Base-by-base conservation (phyloP, 1,140 invertebrate genomes). In the Lucilia cuprina region DNA sequence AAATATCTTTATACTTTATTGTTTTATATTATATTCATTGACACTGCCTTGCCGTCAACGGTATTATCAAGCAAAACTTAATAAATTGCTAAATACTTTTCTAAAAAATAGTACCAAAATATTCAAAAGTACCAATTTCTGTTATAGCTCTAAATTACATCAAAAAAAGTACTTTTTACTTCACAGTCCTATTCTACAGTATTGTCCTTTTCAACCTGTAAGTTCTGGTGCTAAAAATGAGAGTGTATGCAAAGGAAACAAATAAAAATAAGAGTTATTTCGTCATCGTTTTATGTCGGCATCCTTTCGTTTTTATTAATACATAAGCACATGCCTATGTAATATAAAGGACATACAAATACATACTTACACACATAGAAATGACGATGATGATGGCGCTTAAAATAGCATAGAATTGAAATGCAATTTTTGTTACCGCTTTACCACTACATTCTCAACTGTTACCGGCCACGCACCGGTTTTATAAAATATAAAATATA, bases 391-490 rank as follows among this genome's bases (percentile, higher is more conserved):
- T 80, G 77, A 49, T 80, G 77, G 77, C 77, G 77, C 77, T 50
- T 14, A 80, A 80, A 80, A 80, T 50, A 78, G n/a, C 75, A 78
- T 47, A 41, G 75, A 47, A 47, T 47, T 19, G 65, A 19, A n/a
- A 47, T 78, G 75, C 41, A 49, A 25, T 82, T 82, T 84, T 84
- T 84, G 30, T 21, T 41, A 60, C 70, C 78, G 78, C 78, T 41
- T 85, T 87, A 90, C 89, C 86, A 88, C 88, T 87, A 90, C 89
- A 90, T 88, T 90, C 88, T 86, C 87, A 90, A 86, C 88, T 87
- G 74, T 82, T 85, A 89, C 89, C 89, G 89, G 89, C 86, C 85
- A 87, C 87, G 86, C 87, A 90, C 89, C 89, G 89, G 89, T 90
- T 88, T 80, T 80, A 80, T 49, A 78, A 78, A 78, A 10, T 49